Evolutionary conservation across 1,140 invertebrate genomes (phyloP).

Genomic region (Argopecten irradians): DNA sequence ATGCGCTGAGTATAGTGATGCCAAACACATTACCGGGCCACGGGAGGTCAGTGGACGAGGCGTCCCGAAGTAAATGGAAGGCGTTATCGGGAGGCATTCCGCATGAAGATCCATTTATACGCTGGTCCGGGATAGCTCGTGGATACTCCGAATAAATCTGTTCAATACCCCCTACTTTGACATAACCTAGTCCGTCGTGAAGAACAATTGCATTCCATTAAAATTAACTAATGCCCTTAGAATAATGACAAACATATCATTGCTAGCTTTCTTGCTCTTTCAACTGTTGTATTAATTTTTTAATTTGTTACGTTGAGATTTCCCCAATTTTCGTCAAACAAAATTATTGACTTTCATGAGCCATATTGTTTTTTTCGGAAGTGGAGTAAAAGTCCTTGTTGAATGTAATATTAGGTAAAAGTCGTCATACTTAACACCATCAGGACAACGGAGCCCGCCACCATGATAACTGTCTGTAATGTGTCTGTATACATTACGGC

Average conservation of each 20-base stretch:
- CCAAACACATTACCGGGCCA: constrained; percentile 81
- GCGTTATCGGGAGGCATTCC: constrained; percentile 73
- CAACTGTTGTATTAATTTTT: too few species aligned
- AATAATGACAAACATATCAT: too few species aligned
- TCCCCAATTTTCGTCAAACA: too few species aligned
- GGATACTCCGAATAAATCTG: constrained; percentile 76
- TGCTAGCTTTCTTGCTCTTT: too few species aligned
- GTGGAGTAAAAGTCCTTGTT: too few species aligned
- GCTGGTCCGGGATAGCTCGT: constrained; percentile 66
- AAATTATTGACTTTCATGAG: too few species aligned
- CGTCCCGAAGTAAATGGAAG: constrained; percentile 78
- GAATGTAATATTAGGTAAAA: too few species aligned
- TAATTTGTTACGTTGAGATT: too few species aligned
- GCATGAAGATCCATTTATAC: constrained; percentile 55
- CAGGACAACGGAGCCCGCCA: constrained; percentile 77
- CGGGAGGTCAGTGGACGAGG: constrained; percentile 76
- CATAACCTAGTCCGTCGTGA: constrained; percentile 66
- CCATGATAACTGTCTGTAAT: constrained; percentile 80
- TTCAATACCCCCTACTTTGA: constrained; percentile 76
- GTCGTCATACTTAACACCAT: constrained; percentile 75
- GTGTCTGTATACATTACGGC: constrained; percentile 81
- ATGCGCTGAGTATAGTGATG: constrained; percentile 79
- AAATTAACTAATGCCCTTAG: too few species aligned
- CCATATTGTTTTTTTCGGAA: too few species aligned
- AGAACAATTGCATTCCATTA: too few species aligned